These are phyloP conservation scores for Aldrovandia affinis DNA, from an alignment of 2,797 vertebrate species.

Conservation along the genomic window DNA sequence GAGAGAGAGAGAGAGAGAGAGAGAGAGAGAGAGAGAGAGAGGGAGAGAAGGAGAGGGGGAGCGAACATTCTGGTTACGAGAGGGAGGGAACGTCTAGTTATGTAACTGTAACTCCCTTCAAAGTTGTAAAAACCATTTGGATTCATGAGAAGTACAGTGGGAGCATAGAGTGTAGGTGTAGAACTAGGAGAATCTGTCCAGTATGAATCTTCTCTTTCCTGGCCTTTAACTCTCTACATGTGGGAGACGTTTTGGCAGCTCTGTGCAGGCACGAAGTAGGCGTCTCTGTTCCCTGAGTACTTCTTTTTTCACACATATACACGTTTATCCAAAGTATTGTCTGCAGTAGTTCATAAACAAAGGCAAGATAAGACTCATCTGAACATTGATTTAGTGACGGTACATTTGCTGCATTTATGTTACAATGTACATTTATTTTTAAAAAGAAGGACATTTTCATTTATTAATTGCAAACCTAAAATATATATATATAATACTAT, in stretches of 20 bases:
- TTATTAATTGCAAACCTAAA: no score
- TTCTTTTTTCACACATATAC: slow-evolving; percentile 31
- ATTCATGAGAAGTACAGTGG: slow-evolving; percentile 30
- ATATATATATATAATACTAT: no score
- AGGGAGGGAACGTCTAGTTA: neutral
- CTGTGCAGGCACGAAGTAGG: slow-evolving; percentile 34
- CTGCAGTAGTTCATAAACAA: neutral
- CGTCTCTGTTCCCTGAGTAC: slow-evolving; percentile 26
- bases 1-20: neutral
- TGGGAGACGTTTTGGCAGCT: slow-evolving; percentile 34
- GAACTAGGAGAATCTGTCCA: slow-evolving; percentile 25
- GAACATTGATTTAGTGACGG: neutral
- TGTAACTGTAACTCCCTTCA: slow-evolving; percentile 23
- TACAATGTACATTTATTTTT: neutral
- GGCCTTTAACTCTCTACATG: slow-evolving; percentile 37
- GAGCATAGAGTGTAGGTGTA: slow-evolving; percentile 29
- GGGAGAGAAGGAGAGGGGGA: neutral
- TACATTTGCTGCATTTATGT: neutral
- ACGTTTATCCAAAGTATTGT: slow-evolving; percentile 15
- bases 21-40: neutral
- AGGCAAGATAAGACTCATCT: neutral
- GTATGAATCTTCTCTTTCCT: slow-evolving; percentile 25
- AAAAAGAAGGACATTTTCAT: no score
- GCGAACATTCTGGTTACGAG: neutral
- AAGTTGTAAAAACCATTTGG: slow-evolving; percentile 31